phyloP scores from a whole-genome alignment of 2,888 invertebrate genomes.

The Lingula anatina region DNA sequence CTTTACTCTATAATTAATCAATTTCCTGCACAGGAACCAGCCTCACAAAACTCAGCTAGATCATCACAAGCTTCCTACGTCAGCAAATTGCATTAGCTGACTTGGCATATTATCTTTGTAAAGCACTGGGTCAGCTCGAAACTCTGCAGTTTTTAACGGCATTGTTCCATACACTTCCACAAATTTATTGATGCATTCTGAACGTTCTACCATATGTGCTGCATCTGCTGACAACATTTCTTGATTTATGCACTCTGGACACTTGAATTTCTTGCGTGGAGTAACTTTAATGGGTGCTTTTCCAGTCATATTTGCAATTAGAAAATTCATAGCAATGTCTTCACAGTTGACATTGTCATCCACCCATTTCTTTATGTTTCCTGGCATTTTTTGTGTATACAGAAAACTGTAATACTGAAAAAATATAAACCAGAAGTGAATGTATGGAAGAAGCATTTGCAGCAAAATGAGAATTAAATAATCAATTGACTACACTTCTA shows the following conservation, averaged over 20 bases:
- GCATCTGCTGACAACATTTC: conserved; percentile 91
- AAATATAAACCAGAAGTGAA: conserved; percentile 1
- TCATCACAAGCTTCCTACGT: conserved; percentile 81
- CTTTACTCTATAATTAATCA: too few species aligned
- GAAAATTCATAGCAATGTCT: conserved; percentile 96
- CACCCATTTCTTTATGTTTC: conserved; percentile 80
- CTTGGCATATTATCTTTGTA: conserved; percentile 71
- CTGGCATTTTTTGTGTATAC: conserved; percentile 84
- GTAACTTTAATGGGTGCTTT: conserved; percentile 88
- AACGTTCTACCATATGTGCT: conserved; percentile 83
- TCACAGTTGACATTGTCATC: conserved; percentile 96
- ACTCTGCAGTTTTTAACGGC: conserved; percentile 84
- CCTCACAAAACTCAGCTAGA: too few species aligned
- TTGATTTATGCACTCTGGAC: conserved; percentile 87
- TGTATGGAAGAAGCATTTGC: too few species aligned
- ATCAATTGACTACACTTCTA: too few species aligned
- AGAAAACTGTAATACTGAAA: conserved; percentile 82
- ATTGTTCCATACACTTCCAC: conserved; percentile 76
- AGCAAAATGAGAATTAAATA: too few species aligned
- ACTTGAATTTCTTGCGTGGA: conserved; percentile 93
- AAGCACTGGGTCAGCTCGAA: conserved; percentile 89
- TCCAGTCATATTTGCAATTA: conserved; percentile 86
- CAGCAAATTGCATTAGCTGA: conserved; percentile 70
- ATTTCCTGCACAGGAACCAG: too few species aligned
- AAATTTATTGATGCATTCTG: conserved; percentile 80